Conservation (phyloP, 2,797 vertebrate species). For the Lepidocolaptes lacrymiger region DNA sequence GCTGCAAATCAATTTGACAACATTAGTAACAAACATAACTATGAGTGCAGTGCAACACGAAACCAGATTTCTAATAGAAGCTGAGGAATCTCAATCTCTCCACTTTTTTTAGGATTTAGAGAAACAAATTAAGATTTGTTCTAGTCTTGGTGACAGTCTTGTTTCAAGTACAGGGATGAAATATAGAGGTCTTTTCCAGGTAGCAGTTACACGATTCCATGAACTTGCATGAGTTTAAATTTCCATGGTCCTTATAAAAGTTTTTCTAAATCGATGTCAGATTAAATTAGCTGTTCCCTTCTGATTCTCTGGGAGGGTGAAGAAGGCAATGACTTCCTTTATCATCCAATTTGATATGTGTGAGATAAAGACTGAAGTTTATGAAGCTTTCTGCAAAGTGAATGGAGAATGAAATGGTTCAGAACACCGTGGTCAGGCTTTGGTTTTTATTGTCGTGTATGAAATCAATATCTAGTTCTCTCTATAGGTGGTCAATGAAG, state of each 20-base stretch:
- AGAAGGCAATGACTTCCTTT: not conserved
- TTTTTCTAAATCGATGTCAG: not conserved
- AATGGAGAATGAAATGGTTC: not conserved
- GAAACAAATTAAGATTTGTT: not conserved
- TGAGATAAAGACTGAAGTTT: not conserved
- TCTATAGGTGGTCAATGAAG: not conserved
- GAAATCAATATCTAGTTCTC: not conserved
- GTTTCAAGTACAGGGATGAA: not conserved
- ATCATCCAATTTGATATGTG: not conserved
- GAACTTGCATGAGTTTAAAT: not conserved
- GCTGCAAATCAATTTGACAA: not conserved
- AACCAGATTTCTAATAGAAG: not conserved
- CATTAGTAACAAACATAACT: not conserved
- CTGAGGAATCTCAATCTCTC: not conserved
- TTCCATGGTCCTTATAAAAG: not conserved
- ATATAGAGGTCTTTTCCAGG: not conserved
- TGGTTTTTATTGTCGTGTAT: not conserved
- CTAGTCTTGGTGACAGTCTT: not conserved
- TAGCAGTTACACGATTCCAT: not conserved
- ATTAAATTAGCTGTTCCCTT: not conserved
- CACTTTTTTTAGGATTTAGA: not conserved
- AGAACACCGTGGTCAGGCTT: not conserved
- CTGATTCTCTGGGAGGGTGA: not conserved
- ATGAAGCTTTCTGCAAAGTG: not conserved
- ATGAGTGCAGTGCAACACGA: not conserved